phyloP scores from a whole-genome alignment of 2,113 vertebrate genomes.

The Podiceps cristatus region DNA sequence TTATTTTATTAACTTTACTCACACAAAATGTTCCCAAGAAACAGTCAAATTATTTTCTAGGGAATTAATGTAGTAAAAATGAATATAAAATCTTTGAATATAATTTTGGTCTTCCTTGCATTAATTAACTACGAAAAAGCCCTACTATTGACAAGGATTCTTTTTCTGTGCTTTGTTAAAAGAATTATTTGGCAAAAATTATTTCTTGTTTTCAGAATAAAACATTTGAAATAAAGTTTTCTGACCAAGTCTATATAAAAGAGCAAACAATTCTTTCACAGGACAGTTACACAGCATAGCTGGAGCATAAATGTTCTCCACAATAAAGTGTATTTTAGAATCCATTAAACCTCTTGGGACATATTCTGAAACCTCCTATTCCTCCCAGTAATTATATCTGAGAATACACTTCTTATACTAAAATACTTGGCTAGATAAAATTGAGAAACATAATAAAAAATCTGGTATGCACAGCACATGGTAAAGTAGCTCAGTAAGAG shows the following conservation, averaged over 20 bases:
- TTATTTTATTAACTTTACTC: not conserved
- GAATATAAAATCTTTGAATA: not conserved
- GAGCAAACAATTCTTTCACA: not conserved
- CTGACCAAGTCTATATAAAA: not conserved
- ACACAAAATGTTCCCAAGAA: not conserved
- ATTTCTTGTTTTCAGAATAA: not conserved
- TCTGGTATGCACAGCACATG: accelerated
- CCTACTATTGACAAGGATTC: not conserved
- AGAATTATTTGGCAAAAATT: not conserved
- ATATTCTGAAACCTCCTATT: not conserved
- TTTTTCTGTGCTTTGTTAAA: not conserved
- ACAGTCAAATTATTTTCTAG: not conserved
- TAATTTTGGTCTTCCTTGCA: not conserved
- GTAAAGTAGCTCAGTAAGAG: not conserved
- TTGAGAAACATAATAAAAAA: not conserved
- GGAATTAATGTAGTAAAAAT: not conserved
- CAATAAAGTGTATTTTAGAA: not conserved
- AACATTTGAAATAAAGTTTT: not conserved
- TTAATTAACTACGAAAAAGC: not conserved
- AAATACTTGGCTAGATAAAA: not conserved
- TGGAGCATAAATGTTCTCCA: not conserved
- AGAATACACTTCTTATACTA: not conserved
- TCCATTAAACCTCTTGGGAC: not conserved
- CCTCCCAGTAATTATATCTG: not conserved
- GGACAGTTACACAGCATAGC: not conserved